A percentile compares a stretch with the other conserved stretches of the same genome.
phyloP scores from a whole-genome alignment of 64 coral and sea anemone genomes.

The Catalaphyllia jardinei region DNA sequence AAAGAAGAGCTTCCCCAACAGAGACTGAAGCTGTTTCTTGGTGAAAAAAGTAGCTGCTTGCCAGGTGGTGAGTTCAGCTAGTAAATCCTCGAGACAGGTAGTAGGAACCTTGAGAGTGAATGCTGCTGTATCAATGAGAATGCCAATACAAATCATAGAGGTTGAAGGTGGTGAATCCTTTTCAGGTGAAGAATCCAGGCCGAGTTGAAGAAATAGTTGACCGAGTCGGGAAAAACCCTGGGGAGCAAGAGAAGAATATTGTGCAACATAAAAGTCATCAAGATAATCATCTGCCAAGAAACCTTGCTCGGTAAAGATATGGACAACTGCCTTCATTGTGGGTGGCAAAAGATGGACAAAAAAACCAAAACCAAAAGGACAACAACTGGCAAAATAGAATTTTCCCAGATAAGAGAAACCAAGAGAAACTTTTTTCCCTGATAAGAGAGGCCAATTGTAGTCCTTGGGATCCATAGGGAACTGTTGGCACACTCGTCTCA shows the following conservation, averaged over 20 bases:
- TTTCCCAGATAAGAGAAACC: background rate
- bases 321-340: background rate
- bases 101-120: slow-evolving; percentile 8
- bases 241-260: background rate
- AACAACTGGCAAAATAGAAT: background rate
- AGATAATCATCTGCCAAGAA: slow-evolving; percentile 27
- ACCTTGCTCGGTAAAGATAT: slow-evolving; percentile 12
- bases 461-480: background rate
- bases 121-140: slow-evolving; percentile 7
- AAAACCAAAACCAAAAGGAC: background rate
- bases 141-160: slow-evolving; percentile 15
- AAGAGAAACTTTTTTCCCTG: background rate
- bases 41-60: background rate
- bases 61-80: background rate
- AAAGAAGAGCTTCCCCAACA: background rate
- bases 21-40: background rate
- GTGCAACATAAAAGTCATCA: background rate
- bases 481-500: background rate
- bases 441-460: background rate
- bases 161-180: slow-evolving; percentile 19
- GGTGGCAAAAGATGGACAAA: slow-evolving; percentile 1
- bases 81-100: background rate
- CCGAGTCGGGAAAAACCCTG: background rate
- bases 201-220: background rate
- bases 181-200: slow-evolving; percentile 20